Conservation (phyloP, 1,140 invertebrate genomes). For the Microplitis mediator region DNA sequence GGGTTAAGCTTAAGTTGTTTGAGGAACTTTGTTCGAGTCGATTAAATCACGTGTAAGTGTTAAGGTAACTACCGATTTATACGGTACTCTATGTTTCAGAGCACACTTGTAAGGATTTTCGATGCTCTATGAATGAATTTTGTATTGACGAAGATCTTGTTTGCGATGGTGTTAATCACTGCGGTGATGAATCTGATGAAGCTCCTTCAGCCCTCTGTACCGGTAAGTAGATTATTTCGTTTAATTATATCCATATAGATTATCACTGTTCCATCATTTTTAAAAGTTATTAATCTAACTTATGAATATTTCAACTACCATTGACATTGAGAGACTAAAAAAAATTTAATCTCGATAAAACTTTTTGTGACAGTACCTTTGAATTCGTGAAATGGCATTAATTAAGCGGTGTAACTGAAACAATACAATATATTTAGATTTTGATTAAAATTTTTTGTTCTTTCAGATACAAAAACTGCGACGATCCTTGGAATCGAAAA, state of each 20-base stretch:
- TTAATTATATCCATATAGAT: neutral
- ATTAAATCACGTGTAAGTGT: neutral
- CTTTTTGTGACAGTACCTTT: too few species aligned
- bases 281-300: neutral
- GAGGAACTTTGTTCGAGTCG: neutral
- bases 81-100: constrained; percentile 66
- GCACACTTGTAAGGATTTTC: constrained; percentile 85
- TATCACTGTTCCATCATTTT: neutral
- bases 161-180: constrained; percentile 90
- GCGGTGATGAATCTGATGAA: constrained; percentile 91
- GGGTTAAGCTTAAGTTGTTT: too few species aligned
- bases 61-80: neutral
- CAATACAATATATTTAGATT: neutral
- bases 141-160: constrained; percentile 88
- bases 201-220: constrained; percentile 78
- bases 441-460: constrained; percentile 7
- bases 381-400: too few species aligned
- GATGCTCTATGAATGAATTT: constrained; percentile 82
- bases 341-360: too few species aligned
- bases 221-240: constrained; percentile 72
- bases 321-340: too few species aligned
- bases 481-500: constrained; percentile 77
- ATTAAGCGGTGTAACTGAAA: neutral
- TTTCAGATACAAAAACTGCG: constrained; percentile 72
- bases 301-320: constrained; percentile 5